Percentiles rank a stretch among this genome's conserved stretches.
These are phyloP conservation scores for Scomber japonicus DNA, from an alignment of 2,113 vertebrate genomes.

Conservation along the genomic window DNA sequence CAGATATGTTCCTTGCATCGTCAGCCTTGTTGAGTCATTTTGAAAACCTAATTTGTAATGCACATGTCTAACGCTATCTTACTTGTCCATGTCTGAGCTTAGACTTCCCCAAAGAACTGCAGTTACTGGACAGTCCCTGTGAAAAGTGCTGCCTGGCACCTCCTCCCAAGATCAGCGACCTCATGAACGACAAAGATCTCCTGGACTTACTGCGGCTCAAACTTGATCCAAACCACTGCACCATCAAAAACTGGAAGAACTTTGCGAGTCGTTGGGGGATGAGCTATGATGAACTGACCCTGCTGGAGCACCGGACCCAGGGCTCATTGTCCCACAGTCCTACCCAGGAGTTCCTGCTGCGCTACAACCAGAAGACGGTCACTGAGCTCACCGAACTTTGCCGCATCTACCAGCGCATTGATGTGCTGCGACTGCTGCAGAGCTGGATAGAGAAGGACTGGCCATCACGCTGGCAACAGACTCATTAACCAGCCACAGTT, in stretches of 20 bases:
- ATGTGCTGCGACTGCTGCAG: slow-evolving; percentile 93
- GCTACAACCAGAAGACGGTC: slow-evolving; percentile 95
- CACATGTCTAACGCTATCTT: neutral
- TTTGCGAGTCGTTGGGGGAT: slow-evolving; percentile 99
- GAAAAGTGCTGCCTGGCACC: slow-evolving; percentile 85
- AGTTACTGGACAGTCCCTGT: slow-evolving; percentile 71
- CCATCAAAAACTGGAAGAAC: slow-evolving; percentile 99
- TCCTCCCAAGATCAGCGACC: slow-evolving; percentile 94
- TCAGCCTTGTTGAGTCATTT: neutral
- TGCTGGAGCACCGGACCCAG: slow-evolving; percentile 95
- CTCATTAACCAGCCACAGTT: slow-evolving; percentile 71
- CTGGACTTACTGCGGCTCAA: slow-evolving; percentile 94
- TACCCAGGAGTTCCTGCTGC: slow-evolving; percentile 94
- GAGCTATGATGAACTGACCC: slow-evolving; percentile 95
- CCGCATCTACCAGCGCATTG: slow-evolving; percentile 93
- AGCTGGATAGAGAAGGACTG: slow-evolving; percentile 96
- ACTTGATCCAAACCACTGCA: slow-evolving; percentile 95
- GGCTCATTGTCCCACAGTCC: slow-evolving; percentile 88
- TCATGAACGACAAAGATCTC: slow-evolving; percentile 97
- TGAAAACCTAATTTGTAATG: neutral
- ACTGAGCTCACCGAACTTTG: slow-evolving; percentile 95
- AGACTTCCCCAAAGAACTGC: slow-evolving; percentile 81
- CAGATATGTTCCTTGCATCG: neutral
- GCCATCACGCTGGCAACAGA: slow-evolving; percentile 89
- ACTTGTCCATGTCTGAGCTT: slow-evolving; percentile 24